Evolutionary conservation across 2,888 invertebrate genomes (phyloP), one percentile per base, ranked within the genome.

Genomic region (Caenorhabditis imperialis): DNA sequence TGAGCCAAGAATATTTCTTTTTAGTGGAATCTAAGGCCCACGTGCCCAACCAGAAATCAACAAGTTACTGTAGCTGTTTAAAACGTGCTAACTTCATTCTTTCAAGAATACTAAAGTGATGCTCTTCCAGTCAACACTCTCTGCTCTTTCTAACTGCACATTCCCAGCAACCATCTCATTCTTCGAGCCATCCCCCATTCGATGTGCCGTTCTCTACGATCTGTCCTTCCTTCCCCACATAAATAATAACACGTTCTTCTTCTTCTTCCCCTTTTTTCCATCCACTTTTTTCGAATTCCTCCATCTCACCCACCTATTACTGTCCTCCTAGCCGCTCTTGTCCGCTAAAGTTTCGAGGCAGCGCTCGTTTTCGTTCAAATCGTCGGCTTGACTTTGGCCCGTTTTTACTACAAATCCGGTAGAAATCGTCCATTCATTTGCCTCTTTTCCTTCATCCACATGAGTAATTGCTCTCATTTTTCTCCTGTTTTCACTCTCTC

Each of bases 201-300:
- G n/a, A n/a, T 23, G 14, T 12, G 12, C 27, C 47, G 14, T 25
- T 18, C 20, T 25, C 22, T 10, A n/a, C 37, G 27, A 35, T 50
- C 18, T 20, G 18, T 25, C 35, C 25, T 33, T 3, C n/a, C 30
- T 35, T 50, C 2, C 48, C 27, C 58, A 35, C 30, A 48, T 48
- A 48, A 60, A 60, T 60, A 60, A 60, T 60, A 60, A 60, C 60
- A 60, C 60, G 60, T 60, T 60, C 33, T 51, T 61, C 58, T 47
- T 58, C 48, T 47, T 58, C 23, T 20, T 47, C n/a, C 42, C 44
- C 23, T 57, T 37, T 23, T 48, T 30, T 30, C 10, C 30, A 30
- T 7, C 10, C 10, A 30, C 10, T 30, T 6, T 30, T 30, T 30
- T 58, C 38, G 14, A 30, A 35, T 51, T 23, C 37, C 22, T 35